Evolutionary conservation across 2,113 vertebrate species (phyloP).

Genomic region (Sylvietta virens): DNA sequence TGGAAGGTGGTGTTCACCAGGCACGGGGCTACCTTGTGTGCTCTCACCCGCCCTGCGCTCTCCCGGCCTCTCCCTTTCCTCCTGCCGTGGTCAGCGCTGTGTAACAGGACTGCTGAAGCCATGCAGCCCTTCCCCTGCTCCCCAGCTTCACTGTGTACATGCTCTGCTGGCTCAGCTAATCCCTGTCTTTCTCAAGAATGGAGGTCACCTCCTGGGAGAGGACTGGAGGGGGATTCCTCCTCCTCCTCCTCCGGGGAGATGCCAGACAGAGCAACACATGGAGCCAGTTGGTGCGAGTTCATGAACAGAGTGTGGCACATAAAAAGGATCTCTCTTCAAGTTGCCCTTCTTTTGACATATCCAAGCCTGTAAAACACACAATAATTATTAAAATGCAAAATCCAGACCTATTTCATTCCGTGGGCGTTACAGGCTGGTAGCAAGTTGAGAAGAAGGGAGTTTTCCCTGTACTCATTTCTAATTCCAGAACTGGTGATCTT

Average conservation of each 20-base stretch:
- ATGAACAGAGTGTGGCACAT: not conserved
- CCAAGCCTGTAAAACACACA: not conserved
- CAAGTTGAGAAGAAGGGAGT: not conserved
- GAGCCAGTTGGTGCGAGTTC: not conserved
- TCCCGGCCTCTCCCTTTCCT: not conserved
- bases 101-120: not conserved
- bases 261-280: conserved; percentile 9
- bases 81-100: not conserved
- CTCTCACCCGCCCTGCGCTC: not conserved
- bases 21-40: accelerated
- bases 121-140: not conserved
- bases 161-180: conserved; percentile 1
- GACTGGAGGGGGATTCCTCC: conserved; percentile 1
- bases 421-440: not conserved
- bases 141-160: not conserved
- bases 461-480: not conserved
- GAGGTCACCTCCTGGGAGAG: conserved; percentile 21
- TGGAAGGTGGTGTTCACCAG: not conserved
- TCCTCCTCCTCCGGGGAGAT: not conserved
- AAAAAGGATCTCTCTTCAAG: not conserved
- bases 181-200: conserved; percentile 19
- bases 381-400: not conserved
- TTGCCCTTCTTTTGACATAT: not conserved
- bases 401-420: not conserved
- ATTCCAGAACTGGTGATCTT: not conserved